Conservation (phyloP, 2,113 vertebrate species). For the Tyrannus savana region DNA sequence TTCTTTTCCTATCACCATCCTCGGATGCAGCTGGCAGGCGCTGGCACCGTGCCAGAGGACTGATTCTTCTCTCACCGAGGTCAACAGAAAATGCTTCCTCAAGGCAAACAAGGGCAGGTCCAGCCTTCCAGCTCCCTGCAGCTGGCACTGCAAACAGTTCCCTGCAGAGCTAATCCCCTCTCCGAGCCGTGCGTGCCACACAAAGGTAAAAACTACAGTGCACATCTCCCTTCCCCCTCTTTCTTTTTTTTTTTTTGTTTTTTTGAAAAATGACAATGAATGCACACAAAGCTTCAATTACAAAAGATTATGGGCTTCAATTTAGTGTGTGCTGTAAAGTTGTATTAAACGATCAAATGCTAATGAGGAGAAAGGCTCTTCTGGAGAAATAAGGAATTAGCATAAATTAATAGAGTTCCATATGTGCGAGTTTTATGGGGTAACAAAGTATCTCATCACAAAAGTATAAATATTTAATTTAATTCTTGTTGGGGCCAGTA, state of each 20-base stretch:
- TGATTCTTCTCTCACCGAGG: not conserved
- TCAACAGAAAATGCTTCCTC: not conserved
- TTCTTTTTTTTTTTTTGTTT: not conserved
- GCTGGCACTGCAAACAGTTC: not conserved
- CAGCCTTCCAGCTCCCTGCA: not conserved
- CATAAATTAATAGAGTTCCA: conserved; percentile 70
- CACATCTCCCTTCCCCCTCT: not conserved
- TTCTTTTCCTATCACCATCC: not conserved
- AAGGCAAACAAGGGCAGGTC: not conserved
- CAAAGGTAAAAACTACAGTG: not conserved
- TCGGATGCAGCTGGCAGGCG: not conserved
- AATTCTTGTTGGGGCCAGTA: conserved; percentile 42
- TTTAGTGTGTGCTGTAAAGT: conserved; percentile 47
- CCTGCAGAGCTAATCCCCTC: not conserved
- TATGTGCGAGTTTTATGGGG: conserved; percentile 48
- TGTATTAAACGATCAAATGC: conserved; percentile 58
- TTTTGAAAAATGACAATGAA: not conserved
- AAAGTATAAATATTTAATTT: conserved; percentile 73
- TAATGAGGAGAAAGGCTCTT: conserved; percentile 59
- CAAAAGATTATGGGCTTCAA: conserved; percentile 50
- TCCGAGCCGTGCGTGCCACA: rapidly evolving
- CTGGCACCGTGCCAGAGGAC: not conserved
- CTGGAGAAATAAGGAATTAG: conserved; percentile 58
- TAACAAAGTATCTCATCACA: conserved; percentile 69
- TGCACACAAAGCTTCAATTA: conserved; percentile 46